Evolutionary conservation across 2,113 vertebrate genomes (phyloP).

Genomic region (Chelonoidis abingdonii): DNA sequence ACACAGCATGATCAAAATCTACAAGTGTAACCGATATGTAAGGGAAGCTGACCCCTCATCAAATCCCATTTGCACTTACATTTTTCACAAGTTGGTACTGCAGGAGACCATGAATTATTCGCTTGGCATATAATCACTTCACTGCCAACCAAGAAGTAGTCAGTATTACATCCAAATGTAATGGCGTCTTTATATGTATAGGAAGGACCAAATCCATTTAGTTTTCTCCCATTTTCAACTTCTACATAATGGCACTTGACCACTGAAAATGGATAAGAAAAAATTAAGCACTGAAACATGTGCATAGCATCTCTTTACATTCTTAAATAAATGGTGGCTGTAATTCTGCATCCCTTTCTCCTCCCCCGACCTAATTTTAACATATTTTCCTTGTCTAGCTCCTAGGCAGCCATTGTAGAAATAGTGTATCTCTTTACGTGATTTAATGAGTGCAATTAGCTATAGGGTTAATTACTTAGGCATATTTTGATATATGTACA

Average conservation of each 20-base stretch:
- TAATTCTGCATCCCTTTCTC: not conserved
- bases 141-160: constrained; percentile 31
- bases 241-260: constrained; percentile 60
- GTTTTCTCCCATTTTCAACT: constrained; percentile 35
- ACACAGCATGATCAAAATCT: no score
- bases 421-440: no score
- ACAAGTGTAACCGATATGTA: not conserved
- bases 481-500: no score
- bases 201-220: not conserved
- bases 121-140: not conserved
- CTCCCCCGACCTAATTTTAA: not conserved
- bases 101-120: constrained; percentile 57
- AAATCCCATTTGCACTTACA: constrained; percentile 35
- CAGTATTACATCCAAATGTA: constrained; percentile 28
- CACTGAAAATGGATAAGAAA: constrained; percentile 62
- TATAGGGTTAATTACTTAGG: no score
- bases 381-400: no score
- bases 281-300: not conserved
- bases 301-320: not conserved
- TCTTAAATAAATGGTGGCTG: not conserved
- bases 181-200: constrained; percentile 34
- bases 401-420: no score
- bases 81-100: constrained; percentile 60
- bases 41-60: not conserved
- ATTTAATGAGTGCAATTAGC: no score